A percentile compares a stretch with the other conserved stretches of the same genome.
These are phyloP conservation scores for Panagrolaimus sp. DNA, from an alignment of 1,140 invertebrate species.

Conservation along the genomic window DNA sequence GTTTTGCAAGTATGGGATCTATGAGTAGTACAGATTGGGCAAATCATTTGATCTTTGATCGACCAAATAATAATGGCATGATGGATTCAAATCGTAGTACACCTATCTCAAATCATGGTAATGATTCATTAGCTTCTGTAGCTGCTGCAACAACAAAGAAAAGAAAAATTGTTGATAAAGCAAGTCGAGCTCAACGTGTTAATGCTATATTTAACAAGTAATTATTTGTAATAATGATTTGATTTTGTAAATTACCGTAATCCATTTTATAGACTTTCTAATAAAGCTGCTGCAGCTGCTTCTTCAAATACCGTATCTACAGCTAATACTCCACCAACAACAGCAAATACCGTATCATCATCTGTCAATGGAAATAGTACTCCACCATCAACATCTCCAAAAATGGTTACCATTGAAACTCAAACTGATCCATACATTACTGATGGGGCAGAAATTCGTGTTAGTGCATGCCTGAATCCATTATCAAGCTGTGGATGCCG, in stretches of 20 bases:
- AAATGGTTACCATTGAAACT: constrained; percentile 24
- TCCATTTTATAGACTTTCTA: constrained; percentile 35
- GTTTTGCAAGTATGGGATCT: neutral
- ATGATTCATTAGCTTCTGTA: neutral
- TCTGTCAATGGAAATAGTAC: neutral
- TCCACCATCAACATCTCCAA: neutral
- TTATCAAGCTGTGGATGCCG: constrained; percentile 20
- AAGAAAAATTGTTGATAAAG: constrained; percentile 25
- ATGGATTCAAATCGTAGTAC: neutral
- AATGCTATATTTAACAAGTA: constrained; percentile 41
- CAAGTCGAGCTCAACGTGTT: constrained; percentile 21
- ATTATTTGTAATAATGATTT: neutral
- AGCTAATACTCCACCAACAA: neutral
- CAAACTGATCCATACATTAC: constrained; percentile 21
- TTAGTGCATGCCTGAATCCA: neutral
- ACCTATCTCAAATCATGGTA: constrained; percentile 5
- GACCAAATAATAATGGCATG: neutral
- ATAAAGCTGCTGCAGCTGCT: constrained; percentile 29
- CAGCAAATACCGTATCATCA: constrained; percentile 3
- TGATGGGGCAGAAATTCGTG: neutral
- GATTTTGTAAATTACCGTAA: neutral
- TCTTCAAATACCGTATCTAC: constrained; percentile 18
- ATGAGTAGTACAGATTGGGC: constrained; percentile 8
- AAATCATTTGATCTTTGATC: constrained; percentile 6
- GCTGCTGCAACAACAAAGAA: constrained; percentile 15